These are phyloP conservation scores for Hydropsyche betteni DNA, from an alignment of 2,888 invertebrate genomes.

Conservation along the genomic window DNA sequence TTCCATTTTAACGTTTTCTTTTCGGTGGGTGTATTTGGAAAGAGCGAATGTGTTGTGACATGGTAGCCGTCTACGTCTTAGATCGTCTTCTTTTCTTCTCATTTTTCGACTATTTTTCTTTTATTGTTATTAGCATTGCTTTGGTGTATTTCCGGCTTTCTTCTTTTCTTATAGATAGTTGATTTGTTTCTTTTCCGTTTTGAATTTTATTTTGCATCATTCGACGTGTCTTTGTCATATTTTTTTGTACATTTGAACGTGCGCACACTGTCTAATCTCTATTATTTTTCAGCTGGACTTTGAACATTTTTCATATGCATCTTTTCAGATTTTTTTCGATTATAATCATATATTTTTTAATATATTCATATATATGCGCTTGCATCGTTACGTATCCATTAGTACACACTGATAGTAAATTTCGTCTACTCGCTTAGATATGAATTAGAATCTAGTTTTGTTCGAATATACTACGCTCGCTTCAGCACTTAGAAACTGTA, in stretches of 20 bases:
- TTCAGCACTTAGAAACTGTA: no score
- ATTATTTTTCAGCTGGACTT: constrained; percentile 10
- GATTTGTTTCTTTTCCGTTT: neutral
- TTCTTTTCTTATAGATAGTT: constrained; percentile 6
- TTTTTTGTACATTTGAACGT: neutral
- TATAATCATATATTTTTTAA: neutral
- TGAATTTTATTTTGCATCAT: constrained; percentile 7
- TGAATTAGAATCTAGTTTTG: no score
- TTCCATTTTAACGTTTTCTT: no score
- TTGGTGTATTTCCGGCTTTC: constrained; percentile 11
- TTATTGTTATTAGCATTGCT: constrained; percentile 16
- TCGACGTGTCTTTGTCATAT: constrained; percentile 15
- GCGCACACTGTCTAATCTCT: constrained; percentile 4
- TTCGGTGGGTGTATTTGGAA: no score
- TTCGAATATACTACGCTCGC: no score
- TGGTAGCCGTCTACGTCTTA: no score
- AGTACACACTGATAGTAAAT: no score
- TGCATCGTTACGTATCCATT: neutral
- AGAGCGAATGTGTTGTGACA: no score
- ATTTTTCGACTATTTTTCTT: constrained; percentile 10
- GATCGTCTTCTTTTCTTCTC: neutral
- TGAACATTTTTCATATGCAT: neutral
- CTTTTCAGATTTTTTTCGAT: neutral
- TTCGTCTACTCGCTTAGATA: no score
- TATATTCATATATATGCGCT: neutral